phyloP scores from a whole-genome alignment of 2,797 vertebrate genomes.

The Macrochelys suwanniensis region DNA sequence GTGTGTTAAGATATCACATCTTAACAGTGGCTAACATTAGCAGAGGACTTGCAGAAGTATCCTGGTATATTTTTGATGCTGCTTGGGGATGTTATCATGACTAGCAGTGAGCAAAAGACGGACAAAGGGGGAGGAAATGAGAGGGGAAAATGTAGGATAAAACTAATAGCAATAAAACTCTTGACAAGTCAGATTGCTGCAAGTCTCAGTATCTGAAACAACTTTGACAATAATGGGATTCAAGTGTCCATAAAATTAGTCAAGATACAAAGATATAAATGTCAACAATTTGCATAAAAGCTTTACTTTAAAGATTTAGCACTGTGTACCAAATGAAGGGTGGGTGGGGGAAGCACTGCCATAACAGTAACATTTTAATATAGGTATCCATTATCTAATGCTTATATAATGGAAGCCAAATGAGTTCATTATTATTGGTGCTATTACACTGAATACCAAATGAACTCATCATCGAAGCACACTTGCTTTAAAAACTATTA shows the following conservation, averaged over 20 bases:
- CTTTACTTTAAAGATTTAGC: conserved; percentile 80
- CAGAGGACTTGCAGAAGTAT: neutral
- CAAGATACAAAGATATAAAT: conserved; percentile 74
- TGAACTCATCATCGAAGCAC: conserved; percentile 75
- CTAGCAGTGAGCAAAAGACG: conserved; percentile 18
- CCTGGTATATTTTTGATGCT: conserved; percentile 29
- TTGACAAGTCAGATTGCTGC: conserved; percentile 52
- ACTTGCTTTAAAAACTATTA: conserved; percentile 77
- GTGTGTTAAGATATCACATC: neutral
- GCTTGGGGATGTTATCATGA: conserved; percentile 16
- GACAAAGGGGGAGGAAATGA: conserved; percentile 56
- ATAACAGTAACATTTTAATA: conserved; percentile 77
- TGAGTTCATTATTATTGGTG: conserved; percentile 81
- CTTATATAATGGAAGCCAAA: conserved; percentile 81
- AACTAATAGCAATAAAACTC: conserved; percentile 52
- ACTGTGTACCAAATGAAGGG: conserved; percentile 73
- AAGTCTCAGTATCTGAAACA: conserved; percentile 58
- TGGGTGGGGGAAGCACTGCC: conserved; percentile 20
- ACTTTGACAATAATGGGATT: conserved; percentile 71
- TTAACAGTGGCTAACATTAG: conserved; percentile 6
- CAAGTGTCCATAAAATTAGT: conserved; percentile 72
- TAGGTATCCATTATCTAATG: conserved; percentile 83
- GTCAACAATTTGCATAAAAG: conserved; percentile 79
- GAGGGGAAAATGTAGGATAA: conserved; percentile 30
- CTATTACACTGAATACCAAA: conserved; percentile 81